Base-by-base conservation (phyloP, 2,113 vertebrate genomes). In the Sceloporus tristichus region DNA sequence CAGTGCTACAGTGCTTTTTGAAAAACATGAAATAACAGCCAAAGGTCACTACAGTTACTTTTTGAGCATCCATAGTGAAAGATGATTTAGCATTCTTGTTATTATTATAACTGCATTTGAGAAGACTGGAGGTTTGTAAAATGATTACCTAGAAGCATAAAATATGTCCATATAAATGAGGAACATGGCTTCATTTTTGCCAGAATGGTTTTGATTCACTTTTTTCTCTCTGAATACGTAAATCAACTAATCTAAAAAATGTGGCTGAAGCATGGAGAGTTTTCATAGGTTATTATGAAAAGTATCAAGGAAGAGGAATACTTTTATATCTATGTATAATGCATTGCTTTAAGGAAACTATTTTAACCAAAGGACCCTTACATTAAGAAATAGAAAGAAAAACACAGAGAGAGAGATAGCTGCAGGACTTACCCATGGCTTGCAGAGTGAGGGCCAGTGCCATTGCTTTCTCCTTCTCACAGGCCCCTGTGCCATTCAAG, bases 11-110 rank as follows among this genome's bases (percentile, higher is more conserved):
- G 48, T 48, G 34, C 34, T 34, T 34, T 34, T 34, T 34, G 34
- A 48, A 48, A 48, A 48, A 1, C 5, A 48, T 48, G 4, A 48
- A 48, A 48, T 40, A 88, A 1, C 2, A 90, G 89, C 38, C 91
- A 19, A 16, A 56, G 88, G 11, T 62, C 78, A 70, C 23, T 90
- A 42, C 40, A 59, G 16, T 88, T 27, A 84, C 62, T 89, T 91
- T 53, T 84, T 85, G 88, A n/a, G 6, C 81, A 77, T 25, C 82
- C 89, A 89, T 71, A 91, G 88, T 79, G 86, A 92, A 93, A 93
- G 19, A 2, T 6, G 70, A 89, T 90, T 76, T 78, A 85, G 84
- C 2, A 4, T 89, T 93, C 87, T 78, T 70, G 53, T 79, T 78
- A 8, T 54, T 5, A 29, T 73, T 85, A n/a, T 76, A 91, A 88